Percentiles rank a stretch among this genome's conserved stretches.
These are phyloP conservation scores for Spheniscus mendiculus DNA, from an alignment of 2,113 vertebrate genomes.

Conservation along the genomic window DNA sequence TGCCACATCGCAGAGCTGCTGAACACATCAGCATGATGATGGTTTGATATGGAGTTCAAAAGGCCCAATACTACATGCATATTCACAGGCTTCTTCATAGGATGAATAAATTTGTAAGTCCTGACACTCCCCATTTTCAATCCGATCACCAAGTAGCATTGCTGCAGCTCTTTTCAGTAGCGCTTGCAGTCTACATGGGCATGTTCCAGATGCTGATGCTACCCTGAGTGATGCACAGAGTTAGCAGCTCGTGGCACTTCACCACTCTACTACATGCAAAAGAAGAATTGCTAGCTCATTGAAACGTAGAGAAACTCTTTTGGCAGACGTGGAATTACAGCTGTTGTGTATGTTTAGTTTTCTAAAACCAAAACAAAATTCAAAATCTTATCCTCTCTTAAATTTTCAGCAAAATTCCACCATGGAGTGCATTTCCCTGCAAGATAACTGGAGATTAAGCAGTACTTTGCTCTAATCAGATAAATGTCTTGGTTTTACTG, in stretches of 20 bases:
- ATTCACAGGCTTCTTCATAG: background rate
- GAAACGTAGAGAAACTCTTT: background rate
- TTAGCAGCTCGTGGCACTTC: background rate
- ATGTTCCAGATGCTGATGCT: background rate
- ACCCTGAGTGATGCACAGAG: background rate
- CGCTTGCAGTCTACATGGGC: fast-evolving
- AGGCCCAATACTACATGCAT: background rate
- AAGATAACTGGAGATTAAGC: background rate
- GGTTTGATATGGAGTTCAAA: background rate
- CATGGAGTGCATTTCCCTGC: background rate
- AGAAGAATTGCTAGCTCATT: background rate
- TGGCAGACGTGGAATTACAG: conserved; percentile 9
- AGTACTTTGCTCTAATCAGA: background rate
- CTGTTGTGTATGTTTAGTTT: background rate
- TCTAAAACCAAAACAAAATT: conserved; percentile 31
- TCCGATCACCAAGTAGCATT: background rate
- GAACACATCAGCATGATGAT: background rate
- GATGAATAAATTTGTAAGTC: background rate
- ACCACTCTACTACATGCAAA: background rate
- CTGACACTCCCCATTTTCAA: background rate
- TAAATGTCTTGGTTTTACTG: background rate
- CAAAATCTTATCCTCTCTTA: background rate
- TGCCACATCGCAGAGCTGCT: fast-evolving
- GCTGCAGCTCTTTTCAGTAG: background rate
- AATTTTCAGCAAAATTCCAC: background rate